Percentiles rank a stretch among this genome's conserved stretches.
phyloP scores from a whole-genome alignment of 2,113 vertebrate genomes.

The Xenus cinereus region DNA sequence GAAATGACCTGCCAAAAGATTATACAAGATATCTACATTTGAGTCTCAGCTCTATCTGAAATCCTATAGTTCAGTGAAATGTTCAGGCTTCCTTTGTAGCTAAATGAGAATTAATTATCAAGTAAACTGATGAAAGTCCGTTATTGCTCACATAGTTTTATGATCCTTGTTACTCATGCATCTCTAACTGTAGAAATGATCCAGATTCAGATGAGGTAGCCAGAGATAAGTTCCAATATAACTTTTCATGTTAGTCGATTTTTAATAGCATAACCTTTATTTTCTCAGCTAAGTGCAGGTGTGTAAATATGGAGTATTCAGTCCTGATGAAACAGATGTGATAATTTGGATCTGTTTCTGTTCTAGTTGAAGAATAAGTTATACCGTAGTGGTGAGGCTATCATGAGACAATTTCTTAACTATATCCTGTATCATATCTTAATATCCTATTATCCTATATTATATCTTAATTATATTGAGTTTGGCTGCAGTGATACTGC shows the following conservation, averaged over 20 bases:
- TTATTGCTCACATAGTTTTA: not conserved
- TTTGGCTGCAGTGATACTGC: not conserved
- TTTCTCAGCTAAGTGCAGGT: not conserved
- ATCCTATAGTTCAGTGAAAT: not conserved
- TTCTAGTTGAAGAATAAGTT: not conserved
- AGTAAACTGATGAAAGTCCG: not conserved
- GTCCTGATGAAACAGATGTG: not conserved
- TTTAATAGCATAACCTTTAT: not conserved
- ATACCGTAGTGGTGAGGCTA: fast-evolving
- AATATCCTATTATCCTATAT: too few species aligned
- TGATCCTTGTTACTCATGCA: not conserved
- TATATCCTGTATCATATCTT: not conserved
- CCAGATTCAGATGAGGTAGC: not conserved
- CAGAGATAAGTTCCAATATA: not conserved
- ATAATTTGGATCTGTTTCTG: not conserved
- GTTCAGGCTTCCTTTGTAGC: not conserved
- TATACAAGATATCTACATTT: not conserved
- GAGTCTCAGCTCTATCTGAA: not conserved
- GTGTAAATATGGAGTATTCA: not conserved
- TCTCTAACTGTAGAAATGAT: not conserved
- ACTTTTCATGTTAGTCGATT: not conserved
- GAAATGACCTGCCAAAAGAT: not conserved
- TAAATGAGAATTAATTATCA: not conserved
- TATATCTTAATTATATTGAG: too few species aligned
- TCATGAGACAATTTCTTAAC: not conserved